These are phyloP conservation scores for Botrylloides violaceus DNA, from an alignment of 23 tunicate species.

Conservation along the genomic window DNA sequence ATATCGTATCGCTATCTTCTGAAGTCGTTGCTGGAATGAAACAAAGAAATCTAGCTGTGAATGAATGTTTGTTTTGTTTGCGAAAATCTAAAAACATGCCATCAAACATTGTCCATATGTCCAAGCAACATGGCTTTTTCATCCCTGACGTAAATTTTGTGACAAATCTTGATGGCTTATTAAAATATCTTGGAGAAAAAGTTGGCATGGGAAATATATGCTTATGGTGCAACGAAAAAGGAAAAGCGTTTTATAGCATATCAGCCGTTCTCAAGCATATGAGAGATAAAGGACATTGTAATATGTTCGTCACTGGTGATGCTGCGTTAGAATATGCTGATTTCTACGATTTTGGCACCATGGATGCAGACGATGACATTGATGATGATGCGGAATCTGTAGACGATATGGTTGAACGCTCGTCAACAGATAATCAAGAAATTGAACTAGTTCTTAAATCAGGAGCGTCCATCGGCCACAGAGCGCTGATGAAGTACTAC, in stretches of 20 bases:
- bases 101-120: conserved; percentile 65
- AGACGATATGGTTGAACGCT: neutral
- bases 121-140: conserved; percentile 57
- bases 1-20: conserved; percentile 53
- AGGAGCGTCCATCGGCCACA: conserved; percentile 78
- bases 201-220: conserved; percentile 91
- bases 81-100: conserved; percentile 31
- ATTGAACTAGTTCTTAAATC: conserved; percentile 74
- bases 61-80: conserved; percentile 65
- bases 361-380: conserved; percentile 14
- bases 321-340: conserved; percentile 90
- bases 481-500: conserved; percentile 86
- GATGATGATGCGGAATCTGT: neutral
- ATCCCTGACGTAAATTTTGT: conserved; percentile 70
- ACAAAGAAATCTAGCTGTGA: conserved; percentile 35
- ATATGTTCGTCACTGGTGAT: conserved; percentile 69
- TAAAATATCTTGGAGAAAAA: conserved; percentile 74
- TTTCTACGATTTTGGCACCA: conserved; percentile 63
- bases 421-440: conserved; percentile 27
- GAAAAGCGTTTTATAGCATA: conserved; percentile 71
- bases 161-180: conserved; percentile 58
- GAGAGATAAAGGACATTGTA: conserved; percentile 79
- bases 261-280: conserved; percentile 75
- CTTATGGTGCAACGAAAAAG: conserved; percentile 88
- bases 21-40: conserved; percentile 1